Evolutionary conservation across 2,888 invertebrate genomes (phyloP), one percentile per base, ranked within the genome.

Genomic region (Agapostemon virescens): DNA sequence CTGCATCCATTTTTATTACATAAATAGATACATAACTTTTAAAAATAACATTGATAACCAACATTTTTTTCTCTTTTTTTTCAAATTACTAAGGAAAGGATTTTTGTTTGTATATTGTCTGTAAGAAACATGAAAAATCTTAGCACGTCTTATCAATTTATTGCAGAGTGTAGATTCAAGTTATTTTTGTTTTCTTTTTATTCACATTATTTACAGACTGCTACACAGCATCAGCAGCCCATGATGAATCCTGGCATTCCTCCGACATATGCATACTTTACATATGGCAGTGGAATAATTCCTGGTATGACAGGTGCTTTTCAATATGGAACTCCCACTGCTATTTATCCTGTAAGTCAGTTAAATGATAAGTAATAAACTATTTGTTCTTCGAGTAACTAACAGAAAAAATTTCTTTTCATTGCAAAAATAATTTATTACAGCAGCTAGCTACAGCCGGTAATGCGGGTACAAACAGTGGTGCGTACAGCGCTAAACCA

Each of bases 231-330:
- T 89, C 95, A 95, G 84, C 95, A 95, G 85, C 94, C 95, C 6
- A 94, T 95, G 91, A 94, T 95, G 89, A 94, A 94, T 87, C 93
- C 94, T 2, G 95, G 96, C 68, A 92, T 96, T 79, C 96, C 96
- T 0, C 96, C 96, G 5, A 95, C 95, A 79, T 96, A 96, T 92
- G 95, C 96, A 82, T 97, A 96, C 93, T 96, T 96, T 93, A 95
- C 95, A 90, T 95, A 96, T 88, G 94, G 95, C 61, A 95, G 95
- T 69, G 94, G 94, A 87, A 94, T 95, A n/a, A n/a, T n/a, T n/a
- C n/a, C n/a, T n/a, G n/a, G n/a, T 89, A 95, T 95, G 92, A 95
- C 95, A 64, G 95, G 95, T 82, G 94, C 96, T 88, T 96, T 96
- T 92, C 96, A 95, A 90, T 96, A 96, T 90, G 95, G 95, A 83